Percentiles rank a stretch among this genome's conserved stretches.
These are phyloP conservation scores for Bombylius discolor DNA, from an alignment of 2,888 invertebrate species.

Conservation along the genomic window DNA sequence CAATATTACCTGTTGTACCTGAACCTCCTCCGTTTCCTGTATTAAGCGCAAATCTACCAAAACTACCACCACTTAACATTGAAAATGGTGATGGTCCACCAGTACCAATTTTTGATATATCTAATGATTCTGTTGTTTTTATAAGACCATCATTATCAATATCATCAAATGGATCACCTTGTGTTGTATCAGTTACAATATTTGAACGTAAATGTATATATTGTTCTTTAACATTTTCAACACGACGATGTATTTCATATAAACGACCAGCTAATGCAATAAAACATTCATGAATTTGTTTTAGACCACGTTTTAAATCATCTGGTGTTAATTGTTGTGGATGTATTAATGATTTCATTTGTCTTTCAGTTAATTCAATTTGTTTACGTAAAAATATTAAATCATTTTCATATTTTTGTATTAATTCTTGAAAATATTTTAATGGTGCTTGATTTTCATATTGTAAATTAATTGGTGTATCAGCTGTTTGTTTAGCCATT, in stretches of 20 bases:
- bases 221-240: conserved; percentile 72
- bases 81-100: conserved; percentile 52
- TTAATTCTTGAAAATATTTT: conserved; percentile 54
- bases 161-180: conserved; percentile 53
- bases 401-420: conserved; percentile 56
- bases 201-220: conserved; percentile 70
- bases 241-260: conserved; percentile 61
- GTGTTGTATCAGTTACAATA: conserved; percentile 51
- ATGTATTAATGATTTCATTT: conserved; percentile 51
- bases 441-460: conserved; percentile 62
- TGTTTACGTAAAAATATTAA: conserved; percentile 54
- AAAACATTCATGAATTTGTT: conserved; percentile 72
- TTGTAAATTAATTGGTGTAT: conserved; percentile 60
- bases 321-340: conserved; percentile 53
- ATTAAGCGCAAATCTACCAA: neutral
- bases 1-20: neutral
- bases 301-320: conserved; percentile 65
- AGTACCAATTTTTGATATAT: conserved; percentile 35
- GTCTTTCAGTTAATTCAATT: conserved; percentile 59
- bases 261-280: conserved; percentile 77
- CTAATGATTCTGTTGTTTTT: neutral
- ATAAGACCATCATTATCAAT: conserved; percentile 23
- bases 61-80: conserved; percentile 6
- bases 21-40: too few relatives aligned
- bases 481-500: conserved; percentile 65